These are phyloP conservation scores for Rhodeus uyekii DNA, from an alignment of 2,797 vertebrate genomes.

Conservation along the genomic window DNA sequence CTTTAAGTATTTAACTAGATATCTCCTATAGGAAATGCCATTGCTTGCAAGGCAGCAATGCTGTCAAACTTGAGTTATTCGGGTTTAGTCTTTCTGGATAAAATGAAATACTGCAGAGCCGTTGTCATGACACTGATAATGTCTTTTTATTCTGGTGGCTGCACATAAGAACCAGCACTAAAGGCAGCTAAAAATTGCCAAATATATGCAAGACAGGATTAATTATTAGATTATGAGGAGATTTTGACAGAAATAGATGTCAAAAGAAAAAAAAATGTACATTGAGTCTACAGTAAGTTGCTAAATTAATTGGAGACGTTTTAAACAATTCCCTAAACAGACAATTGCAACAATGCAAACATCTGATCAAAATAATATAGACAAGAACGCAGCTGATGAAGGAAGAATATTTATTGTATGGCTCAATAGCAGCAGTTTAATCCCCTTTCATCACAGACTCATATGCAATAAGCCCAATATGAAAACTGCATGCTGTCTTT, in stretches of 20 bases:
- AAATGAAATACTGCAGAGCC: neutral
- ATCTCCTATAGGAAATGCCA: neutral
- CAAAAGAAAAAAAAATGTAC: neutral
- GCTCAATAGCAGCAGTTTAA: slow-evolving; percentile 28
- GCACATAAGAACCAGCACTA: slow-evolving; percentile 5
- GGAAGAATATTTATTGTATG: slow-evolving; percentile 51
- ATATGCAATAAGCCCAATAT: neutral
- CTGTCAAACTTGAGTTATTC: neutral
- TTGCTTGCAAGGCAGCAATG: neutral
- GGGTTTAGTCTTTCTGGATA: neutral
- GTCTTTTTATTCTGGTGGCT: neutral
- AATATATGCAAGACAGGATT: neutral
- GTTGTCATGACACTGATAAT: slow-evolving; percentile 1
- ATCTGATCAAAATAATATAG: neutral
- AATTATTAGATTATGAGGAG: too few species aligned
- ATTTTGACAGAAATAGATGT: neutral
- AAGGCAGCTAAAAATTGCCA: neutral
- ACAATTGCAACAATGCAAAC: neutral
- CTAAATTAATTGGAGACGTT: neutral
- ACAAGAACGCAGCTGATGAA: slow-evolving; percentile 3
- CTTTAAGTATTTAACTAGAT: neutral
- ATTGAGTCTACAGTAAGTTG: neutral
- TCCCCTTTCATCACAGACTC: slow-evolving; percentile 26
- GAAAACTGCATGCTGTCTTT: slow-evolving; percentile 16
- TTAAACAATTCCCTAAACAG: neutral